Evolutionary conservation across 2,797 vertebrate genomes (phyloP), one percentile per base, ranked within the genome.

Genomic region (Lepus townsendii): DNA sequence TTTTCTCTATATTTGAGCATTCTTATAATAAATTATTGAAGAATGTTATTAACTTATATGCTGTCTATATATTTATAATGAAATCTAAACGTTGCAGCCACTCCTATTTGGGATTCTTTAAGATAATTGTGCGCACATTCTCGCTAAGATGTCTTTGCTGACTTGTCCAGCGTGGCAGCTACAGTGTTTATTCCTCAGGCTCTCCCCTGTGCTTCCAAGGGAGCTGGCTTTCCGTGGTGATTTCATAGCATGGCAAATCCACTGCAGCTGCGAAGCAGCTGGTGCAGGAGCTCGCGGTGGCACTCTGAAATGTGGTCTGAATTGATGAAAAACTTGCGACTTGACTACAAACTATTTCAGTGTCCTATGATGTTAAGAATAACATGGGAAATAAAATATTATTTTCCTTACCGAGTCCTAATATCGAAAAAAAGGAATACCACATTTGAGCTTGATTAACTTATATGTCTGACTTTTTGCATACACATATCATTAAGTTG

Each of bases 231-330:
- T 94, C 79, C 89, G n/a, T 1, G 38, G 69, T 47, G 60, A 88
- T 57, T 95, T 83, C 30, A 60, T 30, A 83, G n/a, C 17, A 30
- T 63, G 93, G 82, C 73, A 71, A 89, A 85, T 75, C 65, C 47
- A 65, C 3, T 8, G 13, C 92, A 95, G 92, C 96, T 96, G 90
- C 69, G 65, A 71, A 96, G 88, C 73, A 96, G 84, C 80, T 96
- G 94, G 68, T n/a, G 7, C 13, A n/a, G 26, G 30, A 50, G 65
- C 52, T 93, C 42, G 30, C 79, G 26, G 50, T 24, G 65, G 73
- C 84, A 79, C 73, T 80, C 47, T 32, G 42, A 82, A 85, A 90
- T 80, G 68, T 16, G 5, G 19, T 22, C 65, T 78, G 42, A 84
- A 76, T 30, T 65, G 26, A 93, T 72, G 68, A 73, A 82, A 90